A percentile compares a stretch with the other conserved stretches of the same genome.
Conservation (phyloP, 2,113 vertebrate species). For the Carassius auratus region DNA sequence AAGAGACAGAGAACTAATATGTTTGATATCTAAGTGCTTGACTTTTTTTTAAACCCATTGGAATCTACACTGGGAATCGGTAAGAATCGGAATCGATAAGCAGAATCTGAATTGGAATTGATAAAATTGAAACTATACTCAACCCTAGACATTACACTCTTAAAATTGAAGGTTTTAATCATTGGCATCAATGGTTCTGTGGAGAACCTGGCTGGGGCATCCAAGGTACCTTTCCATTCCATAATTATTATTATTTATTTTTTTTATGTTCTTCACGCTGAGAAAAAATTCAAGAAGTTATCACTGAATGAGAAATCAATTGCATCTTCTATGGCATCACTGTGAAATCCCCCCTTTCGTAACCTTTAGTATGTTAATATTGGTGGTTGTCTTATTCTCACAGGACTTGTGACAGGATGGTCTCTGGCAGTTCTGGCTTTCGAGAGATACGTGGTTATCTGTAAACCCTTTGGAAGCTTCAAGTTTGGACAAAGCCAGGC, state of each 20-base stretch:
- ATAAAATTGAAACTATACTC: no score
- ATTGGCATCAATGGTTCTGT: neutral
- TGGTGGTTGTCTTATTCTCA: neutral
- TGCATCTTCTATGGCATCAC: neutral
- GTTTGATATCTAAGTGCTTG: no score
- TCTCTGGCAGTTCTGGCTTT: slow-evolving; percentile 84
- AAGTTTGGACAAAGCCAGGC: slow-evolving; percentile 78
- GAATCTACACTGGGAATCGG: no score
- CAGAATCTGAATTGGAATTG: no score
- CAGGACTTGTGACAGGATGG: slow-evolving; percentile 78
- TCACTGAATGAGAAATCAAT: no score
- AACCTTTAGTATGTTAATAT: neutral
- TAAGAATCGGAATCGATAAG: no score
- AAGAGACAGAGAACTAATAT: no score
- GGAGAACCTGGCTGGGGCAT: neutral
- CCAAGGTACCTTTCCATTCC: neutral
- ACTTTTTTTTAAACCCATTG: no score
- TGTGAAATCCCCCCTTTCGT: neutral
- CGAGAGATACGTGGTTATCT: slow-evolving; percentile 83
- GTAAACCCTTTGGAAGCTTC: slow-evolving; percentile 83
- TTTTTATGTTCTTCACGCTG: no score
- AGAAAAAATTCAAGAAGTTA: no score
- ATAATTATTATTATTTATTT: no score
- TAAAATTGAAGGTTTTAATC: neutral
- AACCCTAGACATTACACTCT: neutral